Base-by-base conservation (phyloP, 1,140 invertebrate genomes). In the Copidosoma floridanum region DNA sequence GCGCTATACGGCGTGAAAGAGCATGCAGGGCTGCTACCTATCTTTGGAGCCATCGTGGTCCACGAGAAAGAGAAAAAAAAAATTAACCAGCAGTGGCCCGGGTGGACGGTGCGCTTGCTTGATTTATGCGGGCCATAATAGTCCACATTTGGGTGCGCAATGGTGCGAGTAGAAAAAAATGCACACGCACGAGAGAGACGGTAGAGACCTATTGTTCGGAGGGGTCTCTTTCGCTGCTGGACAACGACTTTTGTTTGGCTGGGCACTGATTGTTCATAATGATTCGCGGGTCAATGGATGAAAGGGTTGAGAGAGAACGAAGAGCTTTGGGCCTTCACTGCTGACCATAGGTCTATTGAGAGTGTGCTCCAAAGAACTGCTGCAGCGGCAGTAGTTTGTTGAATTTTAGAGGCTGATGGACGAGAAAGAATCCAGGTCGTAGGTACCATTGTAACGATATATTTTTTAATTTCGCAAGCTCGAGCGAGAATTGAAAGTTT, bases 51-150 rank as follows among this genome's bases (percentile, higher is more conserved):
- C n/a, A n/a, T n/a, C n/a, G n/a, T n/a, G n/a, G n/a, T n/a, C n/a
- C n/a, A n/a, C n/a, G n/a, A n/a, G n/a, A n/a, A n/a, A n/a, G n/a
- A n/a, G n/a, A n/a, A n/a, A n/a, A n/a, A n/a, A n/a, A n/a, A n/a
- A n/a, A n/a, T n/a, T n/a, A n/a, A n/a, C n/a, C 2, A 18, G 4
- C 5, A 24, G 14, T 63, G 52, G 59, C 50, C 43, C 48, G 57
- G 54, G 55, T 54, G 41, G 2, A 16, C 50, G 32, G 54, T 43
- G 51, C 8, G 12, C 56, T 20, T 23, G 5, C 37, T 59, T 70
- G 70, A 71, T 68, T 69, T 66, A 69, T 68, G 65, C 59, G 56
- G n/a, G n/a, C 61, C 57, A 65, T 68, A 64, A 61, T 63, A 51
- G 47, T 46, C 43, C 53, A 35, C 24, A 29, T 27, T 23, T 44